phyloP scores from a whole-genome alignment of 2,797 vertebrate genomes.

The Oceanodroma leucorhoa region DNA sequence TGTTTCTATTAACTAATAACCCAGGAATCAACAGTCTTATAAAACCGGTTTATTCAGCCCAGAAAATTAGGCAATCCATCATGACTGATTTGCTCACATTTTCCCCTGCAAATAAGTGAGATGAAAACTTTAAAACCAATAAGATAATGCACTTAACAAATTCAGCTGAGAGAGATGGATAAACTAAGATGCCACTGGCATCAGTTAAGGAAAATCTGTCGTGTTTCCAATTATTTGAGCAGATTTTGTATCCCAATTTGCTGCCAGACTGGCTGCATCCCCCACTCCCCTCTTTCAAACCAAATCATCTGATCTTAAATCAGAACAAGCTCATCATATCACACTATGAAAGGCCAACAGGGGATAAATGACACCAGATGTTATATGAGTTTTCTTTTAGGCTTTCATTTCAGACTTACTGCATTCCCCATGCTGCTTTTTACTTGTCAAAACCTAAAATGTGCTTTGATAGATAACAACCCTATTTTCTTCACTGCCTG shows the following conservation, averaged over 20 bases:
- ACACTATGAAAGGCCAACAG: slow-evolving; percentile 79
- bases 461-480: slow-evolving; percentile 85
- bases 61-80: slow-evolving; percentile 99
- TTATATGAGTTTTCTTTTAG: slow-evolving; percentile 83
- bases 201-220: slow-evolving; percentile 73
- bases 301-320: slow-evolving; percentile 83
- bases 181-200: slow-evolving; percentile 79
- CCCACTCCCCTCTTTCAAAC: slow-evolving; percentile 72
- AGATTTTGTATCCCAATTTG: slow-evolving; percentile 77
- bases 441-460: slow-evolving; percentile 83
- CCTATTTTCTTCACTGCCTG: slow-evolving; percentile 79
- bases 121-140: slow-evolving; percentile 85
- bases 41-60: slow-evolving; percentile 93
- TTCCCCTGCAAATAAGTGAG: slow-evolving; percentile 81
- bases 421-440: slow-evolving; percentile 80
- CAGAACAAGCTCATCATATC: slow-evolving; percentile 82
- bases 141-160: slow-evolving; percentile 84
- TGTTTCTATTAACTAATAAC: slow-evolving; percentile 98
- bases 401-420: slow-evolving; percentile 81
- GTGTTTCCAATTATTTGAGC: slow-evolving; percentile 80
- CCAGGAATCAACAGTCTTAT: slow-evolving; percentile 96
- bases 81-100: slow-evolving; percentile 93
- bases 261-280: slow-evolving; percentile 74
- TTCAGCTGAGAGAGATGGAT: slow-evolving; percentile 79
- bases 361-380: slow-evolving; percentile 84